Evolutionary conservation across 1,140 invertebrate species (phyloP), one percentile per base, ranked within the genome.

Genomic region (Zophobas atratus): DNA sequence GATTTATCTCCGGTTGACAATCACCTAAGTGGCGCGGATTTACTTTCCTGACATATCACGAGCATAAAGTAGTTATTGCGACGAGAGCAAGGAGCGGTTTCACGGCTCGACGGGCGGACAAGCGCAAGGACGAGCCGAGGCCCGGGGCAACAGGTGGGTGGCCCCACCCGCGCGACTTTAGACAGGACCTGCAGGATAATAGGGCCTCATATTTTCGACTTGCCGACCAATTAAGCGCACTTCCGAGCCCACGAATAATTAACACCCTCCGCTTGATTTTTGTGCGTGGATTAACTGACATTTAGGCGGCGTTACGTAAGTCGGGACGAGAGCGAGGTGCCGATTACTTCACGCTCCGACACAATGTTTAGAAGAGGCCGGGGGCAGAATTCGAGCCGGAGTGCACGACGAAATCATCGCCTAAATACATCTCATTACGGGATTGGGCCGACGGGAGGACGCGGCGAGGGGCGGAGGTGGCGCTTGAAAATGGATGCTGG

Each of bases 121-220:
- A 75, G 73, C 55, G 57, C 73, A 63, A 75, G 73, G 55, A 56
- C 73, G 73, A 46, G 43, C 34, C 73, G 38, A 75, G 48, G 73
- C 73, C 73, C 73, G 55, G 41, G 73, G 73, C 73, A 75, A 75
- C 73, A 75, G 73, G 73, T 75, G 73, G 73, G 73, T 60, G 73
- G 73, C 53, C 57, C 73, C 73, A 57, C 55, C 55, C 55, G 53
- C 55, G 56, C 72, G 48, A 75, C 57, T 75, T 75, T 75, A 75
- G 46, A 75, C 39, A 67, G 60, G 60, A 67, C 60, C 60, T 67
- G 60, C 60, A 67, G 38, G 39, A 67, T 67, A 67, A 67, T 46
- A 60, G 57, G 72, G 56, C 43, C 51, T 75, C 56, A 73, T 73
- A 73, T 73, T 73, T 53, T 43, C 38, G 33, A 55, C 36, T 53